Percentiles rank a stretch among this genome's conserved stretches.
phyloP scores from a whole-genome alignment of 1,140 invertebrate species.

The Neotoxoptera formosana region DNA sequence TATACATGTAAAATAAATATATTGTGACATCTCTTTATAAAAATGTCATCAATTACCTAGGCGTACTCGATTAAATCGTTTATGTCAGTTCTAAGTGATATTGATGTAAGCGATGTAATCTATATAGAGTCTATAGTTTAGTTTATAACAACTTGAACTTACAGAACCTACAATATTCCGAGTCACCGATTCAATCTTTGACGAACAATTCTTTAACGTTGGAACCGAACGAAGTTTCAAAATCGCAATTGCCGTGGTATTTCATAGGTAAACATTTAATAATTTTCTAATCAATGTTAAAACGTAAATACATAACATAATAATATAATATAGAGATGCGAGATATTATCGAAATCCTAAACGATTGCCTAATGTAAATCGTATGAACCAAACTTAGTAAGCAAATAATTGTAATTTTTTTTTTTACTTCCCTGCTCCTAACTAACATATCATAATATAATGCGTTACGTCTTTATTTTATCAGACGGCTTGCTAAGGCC shows the following conservation, averaged over 20 bases:
- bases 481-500: constrained; percentile 22
- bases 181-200: not conserved
- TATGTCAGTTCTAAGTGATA: not conserved
- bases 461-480: not conserved
- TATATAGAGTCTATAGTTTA: no score
- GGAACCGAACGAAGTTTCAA: constrained; percentile 32
- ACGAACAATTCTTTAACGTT: not conserved
- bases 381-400: not conserved
- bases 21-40: no score
- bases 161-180: constrained; percentile 19
- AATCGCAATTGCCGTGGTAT: constrained; percentile 36
- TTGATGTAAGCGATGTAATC: not conserved
- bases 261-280: constrained; percentile 46
- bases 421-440: no score
- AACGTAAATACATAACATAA: not conserved
- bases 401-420: not conserved
- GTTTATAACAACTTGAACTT: not conserved
- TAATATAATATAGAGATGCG: no score
- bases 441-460: no score
- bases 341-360: not conserved
- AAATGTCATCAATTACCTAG: no score
- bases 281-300: not conserved
- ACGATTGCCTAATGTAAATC: not conserved
- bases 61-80: not conserved
- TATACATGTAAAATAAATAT: no score